Evolutionary conservation across 2,113 vertebrate genomes (phyloP).

Genomic region (Tachysurus vachellii): DNA sequence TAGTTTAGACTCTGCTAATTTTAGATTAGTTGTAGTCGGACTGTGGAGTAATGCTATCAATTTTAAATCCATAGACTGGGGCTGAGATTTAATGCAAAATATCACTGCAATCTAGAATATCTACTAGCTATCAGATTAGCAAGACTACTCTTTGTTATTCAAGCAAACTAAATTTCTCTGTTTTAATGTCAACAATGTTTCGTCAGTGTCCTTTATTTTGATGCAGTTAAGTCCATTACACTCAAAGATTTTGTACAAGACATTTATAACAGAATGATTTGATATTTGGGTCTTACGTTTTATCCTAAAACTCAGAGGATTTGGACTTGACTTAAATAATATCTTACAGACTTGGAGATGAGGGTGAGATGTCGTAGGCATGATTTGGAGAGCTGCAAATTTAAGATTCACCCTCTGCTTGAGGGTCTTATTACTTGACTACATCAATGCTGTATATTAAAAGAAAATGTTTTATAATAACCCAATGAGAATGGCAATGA

Average conservation of each 20-base stretch:
- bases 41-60: not conserved
- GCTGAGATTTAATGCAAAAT: not conserved
- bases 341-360: not conserved
- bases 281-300: not conserved
- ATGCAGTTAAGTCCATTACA: not conserved
- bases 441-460: not conserved
- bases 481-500: not conserved
- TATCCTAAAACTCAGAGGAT: not conserved
- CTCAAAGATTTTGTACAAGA: not conserved
- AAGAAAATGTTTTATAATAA: not conserved
- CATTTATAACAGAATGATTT: not conserved
- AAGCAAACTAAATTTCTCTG: not conserved
- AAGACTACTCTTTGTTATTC: not conserved
- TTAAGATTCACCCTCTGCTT: not conserved
- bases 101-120: not conserved
- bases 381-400: not conserved
- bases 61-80: not conserved
- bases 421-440: not conserved
- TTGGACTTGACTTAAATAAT: not conserved
- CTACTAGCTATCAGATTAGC: not conserved
- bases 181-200: not conserved
- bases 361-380: not conserved
- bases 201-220: too few relatives aligned
- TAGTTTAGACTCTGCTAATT: not conserved
- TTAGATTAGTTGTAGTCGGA: not conserved